Evolutionary conservation across 2,797 vertebrate genomes (phyloP).

Genomic region (Ciconia nigra): DNA sequence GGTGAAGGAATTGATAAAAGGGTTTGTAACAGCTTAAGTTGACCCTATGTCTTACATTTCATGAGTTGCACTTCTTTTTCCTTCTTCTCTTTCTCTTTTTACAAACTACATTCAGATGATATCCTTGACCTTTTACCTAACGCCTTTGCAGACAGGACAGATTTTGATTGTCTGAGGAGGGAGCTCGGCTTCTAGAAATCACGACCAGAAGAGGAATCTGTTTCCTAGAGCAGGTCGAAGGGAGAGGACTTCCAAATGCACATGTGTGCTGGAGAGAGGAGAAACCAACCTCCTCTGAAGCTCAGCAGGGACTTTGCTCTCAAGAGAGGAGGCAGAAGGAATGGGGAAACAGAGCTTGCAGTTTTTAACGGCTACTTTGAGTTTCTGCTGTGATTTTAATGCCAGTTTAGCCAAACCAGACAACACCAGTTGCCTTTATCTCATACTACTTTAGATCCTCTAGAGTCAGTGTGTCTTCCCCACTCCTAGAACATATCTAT

Average conservation of each 20-base stretch:
- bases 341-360: background rate
- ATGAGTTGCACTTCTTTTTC: background rate
- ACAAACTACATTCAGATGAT: background rate
- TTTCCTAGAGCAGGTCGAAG: background rate
- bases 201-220: background rate
- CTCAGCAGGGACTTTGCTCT: background rate
- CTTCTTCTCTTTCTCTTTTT: background rate
- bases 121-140: background rate
- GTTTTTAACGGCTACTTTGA: background rate
- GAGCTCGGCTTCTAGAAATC: background rate
- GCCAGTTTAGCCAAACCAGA: background rate
- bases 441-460: background rate
- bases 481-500: background rate
- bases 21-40: background rate
- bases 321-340: background rate
- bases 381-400: background rate
- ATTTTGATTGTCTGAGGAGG: background rate
- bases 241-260: background rate
- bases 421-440: background rate
- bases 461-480: background rate
- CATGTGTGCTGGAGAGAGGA: rapidly evolving
- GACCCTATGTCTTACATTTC: background rate
- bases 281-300: background rate
- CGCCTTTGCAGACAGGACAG: background rate
- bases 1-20: background rate